Base-by-base conservation (phyloP, 2,113 vertebrate genomes). In the Saguinus midas region DNA sequence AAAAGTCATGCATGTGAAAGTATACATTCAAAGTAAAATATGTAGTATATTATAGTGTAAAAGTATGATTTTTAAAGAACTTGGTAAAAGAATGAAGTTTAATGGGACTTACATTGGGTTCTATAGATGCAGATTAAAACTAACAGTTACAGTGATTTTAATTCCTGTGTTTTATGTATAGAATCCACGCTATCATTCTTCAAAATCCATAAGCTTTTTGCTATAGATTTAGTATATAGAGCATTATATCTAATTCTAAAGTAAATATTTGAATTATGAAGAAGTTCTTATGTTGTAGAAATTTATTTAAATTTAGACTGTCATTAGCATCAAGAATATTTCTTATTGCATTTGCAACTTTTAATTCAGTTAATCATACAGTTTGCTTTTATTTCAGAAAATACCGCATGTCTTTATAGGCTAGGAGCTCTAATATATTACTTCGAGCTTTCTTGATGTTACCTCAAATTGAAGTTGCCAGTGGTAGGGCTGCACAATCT, bases 1-100 rank as follows among this genome's bases (percentile, higher is more conserved):
- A 89, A 89, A 90, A 91, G 29, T 86, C 45, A 75, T 37, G 9
- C 35, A 79, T 96, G 1, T 76, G 95, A 87, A 61, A 32, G 75
- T 40, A 45, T 76, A 16, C 40, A 40, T 23, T 23, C 12, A 75
- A 43, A 27, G 40, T 43, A 75, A 75, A 75, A 43, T 75, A 40
- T 23, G 40, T 70, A 80, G 5, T 52, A 87, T 20, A 82, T 4
- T 37, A 64, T 64, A 64, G 20, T 79, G 32, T 68, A 68, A 81
- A 97, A 64, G 21, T 72, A 87, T 89, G 23, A 70, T 94, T 94
- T 58, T 95, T 8, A 94, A 88, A 94, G 57, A 91, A 88, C 21
- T 52, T 57, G 3, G n/a, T 48, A 17, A 93, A 75, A n/a, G 8
- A 89, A 66, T 73, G 29, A 94, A 85, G 45, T 90, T 80, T 40